Evolutionary conservation across 2,888 invertebrate species (phyloP).

Genomic region (Venusia cambrica): DNA sequence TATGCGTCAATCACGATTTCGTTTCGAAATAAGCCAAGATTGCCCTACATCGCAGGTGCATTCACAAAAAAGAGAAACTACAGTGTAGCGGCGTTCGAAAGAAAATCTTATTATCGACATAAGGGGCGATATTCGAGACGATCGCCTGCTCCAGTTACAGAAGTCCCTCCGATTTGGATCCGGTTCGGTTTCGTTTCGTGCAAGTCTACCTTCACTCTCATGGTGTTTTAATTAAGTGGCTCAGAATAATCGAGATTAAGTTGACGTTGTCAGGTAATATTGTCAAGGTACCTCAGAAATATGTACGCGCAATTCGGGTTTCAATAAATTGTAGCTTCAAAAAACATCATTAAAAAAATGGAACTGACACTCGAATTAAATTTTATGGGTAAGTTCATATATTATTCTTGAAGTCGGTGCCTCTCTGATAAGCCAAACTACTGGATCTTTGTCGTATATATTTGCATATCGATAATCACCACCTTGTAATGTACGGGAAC

Average conservation of each 20-base stretch:
- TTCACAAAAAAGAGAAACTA: slow-evolving; percentile 77
- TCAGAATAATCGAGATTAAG: slow-evolving; percentile 24
- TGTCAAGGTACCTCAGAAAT: too few species aligned
- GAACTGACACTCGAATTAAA: too few species aligned
- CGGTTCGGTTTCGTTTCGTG: slow-evolving; percentile 72
- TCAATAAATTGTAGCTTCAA: too few species aligned
- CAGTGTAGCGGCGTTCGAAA: slow-evolving; percentile 61
- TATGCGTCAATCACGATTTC: slow-evolving; percentile 60
- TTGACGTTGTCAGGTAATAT: slow-evolving; percentile 26
- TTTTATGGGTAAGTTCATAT: too few species aligned
- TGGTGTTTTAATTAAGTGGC: slow-evolving; percentile 51
- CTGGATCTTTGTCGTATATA: too few species aligned
- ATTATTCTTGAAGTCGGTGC: too few species aligned
- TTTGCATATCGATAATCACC: too few species aligned
- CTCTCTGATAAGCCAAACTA: too few species aligned
- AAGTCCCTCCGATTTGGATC: slow-evolving; percentile 71
- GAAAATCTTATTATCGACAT: slow-evolving; percentile 76
- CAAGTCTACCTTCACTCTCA: slow-evolving; percentile 66
- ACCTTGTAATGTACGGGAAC: too few species aligned
- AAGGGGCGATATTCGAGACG: slow-evolving; percentile 77
- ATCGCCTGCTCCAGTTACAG: slow-evolving; percentile 75
- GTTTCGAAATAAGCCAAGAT: slow-evolving; percentile 65
- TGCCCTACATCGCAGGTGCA: slow-evolving; percentile 72
- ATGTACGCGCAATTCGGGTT: too few species aligned
- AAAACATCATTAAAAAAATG: too few species aligned